Evolutionary conservation across 2,888 invertebrate species (phyloP).

Genomic region (Watsonalla cultraria): DNA sequence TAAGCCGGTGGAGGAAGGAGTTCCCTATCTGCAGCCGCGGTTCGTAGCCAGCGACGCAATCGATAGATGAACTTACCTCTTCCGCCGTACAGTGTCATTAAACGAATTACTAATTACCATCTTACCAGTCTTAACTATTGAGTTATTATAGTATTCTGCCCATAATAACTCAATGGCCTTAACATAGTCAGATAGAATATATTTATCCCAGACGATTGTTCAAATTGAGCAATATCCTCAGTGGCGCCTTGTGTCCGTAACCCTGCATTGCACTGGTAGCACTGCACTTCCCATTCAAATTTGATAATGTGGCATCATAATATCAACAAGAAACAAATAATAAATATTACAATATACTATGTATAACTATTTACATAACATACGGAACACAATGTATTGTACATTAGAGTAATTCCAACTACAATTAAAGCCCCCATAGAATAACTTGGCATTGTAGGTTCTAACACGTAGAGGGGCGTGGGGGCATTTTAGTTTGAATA

Average conservation of each 20-base stretch:
- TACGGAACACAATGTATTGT: background rate
- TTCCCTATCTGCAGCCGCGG: background rate
- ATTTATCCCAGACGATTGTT: background rate
- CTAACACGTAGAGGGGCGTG: background rate
- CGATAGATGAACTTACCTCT: background rate
- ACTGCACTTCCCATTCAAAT: background rate
- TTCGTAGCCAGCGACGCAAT: background rate
- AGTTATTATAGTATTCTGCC: no score
- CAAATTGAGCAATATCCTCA: background rate
- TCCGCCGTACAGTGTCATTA: background rate
- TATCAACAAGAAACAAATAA: conserved; percentile 7
- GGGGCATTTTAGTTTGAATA: background rate
- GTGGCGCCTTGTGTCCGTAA: background rate
- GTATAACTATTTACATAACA: conserved; percentile 1
- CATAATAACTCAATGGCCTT: background rate
- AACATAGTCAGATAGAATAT: background rate
- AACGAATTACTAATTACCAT: no score
- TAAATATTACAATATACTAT: conserved; percentile 2
- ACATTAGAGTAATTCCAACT: no score
- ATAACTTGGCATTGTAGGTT: no score
- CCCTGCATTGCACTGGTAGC: background rate
- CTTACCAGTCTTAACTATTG: no score
- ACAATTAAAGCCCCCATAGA: no score
- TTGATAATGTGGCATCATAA: background rate
- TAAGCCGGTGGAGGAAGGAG: background rate